Conservation (phyloP, 2,113 vertebrate species). For the Myrmecophaga tridactyla region DNA sequence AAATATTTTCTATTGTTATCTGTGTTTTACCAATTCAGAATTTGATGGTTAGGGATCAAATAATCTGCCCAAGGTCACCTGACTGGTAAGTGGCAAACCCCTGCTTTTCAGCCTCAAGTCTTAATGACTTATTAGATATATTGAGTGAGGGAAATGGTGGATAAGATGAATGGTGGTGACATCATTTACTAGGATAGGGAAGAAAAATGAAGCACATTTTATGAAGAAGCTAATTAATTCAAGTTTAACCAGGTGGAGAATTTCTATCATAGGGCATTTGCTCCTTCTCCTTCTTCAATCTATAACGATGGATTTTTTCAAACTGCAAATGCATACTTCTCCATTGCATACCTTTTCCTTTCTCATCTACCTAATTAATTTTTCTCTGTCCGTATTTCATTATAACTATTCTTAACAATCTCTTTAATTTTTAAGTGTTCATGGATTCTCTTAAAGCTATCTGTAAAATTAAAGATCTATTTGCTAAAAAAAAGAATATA, state of each 20-base stretch:
- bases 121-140: background rate
- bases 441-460: background rate
- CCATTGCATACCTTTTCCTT: background rate
- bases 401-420: background rate
- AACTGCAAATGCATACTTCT: background rate
- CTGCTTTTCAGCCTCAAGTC: background rate
- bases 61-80: background rate
- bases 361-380: background rate
- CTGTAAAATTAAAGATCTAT: slow-evolving; percentile 39
- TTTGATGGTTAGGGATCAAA: background rate
- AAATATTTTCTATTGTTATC: background rate
- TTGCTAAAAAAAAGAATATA: background rate
- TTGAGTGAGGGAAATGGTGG: background rate
- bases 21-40: background rate
- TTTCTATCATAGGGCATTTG: background rate
- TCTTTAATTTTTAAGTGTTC: slow-evolving; percentile 34
- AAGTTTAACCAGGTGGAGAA: background rate
- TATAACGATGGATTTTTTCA: background rate
- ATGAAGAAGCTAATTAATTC: background rate
- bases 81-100: background rate
- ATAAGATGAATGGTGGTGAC: background rate
- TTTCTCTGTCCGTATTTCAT: background rate
- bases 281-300: too few relatives aligned
- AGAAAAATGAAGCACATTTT: background rate
- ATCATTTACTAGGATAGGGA: background rate